A percentile compares a stretch with the other conserved stretches of the same genome.
Evolutionary conservation across 1,140 invertebrate species (phyloP).

Genomic region (Listronotus bonariensis): DNA sequence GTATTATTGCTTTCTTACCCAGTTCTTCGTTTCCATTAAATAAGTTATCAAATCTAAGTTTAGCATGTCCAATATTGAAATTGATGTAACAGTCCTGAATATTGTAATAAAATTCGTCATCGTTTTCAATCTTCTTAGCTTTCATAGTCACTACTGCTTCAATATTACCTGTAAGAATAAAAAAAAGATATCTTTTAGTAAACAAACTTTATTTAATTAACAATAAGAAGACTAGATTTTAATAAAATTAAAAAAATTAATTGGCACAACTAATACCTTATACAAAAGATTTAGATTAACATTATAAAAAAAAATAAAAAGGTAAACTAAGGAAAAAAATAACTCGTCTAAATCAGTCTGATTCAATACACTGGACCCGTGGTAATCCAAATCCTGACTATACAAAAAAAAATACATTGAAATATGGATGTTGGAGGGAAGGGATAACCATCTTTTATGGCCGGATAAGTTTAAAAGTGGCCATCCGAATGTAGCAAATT

Average conservation of each 20-base stretch:
- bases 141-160: conserved; percentile 63
- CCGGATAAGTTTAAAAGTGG: no score
- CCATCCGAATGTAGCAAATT: no score
- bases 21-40: conserved; percentile 71
- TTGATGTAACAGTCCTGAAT: conserved; percentile 67
- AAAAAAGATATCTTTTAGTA: background rate
- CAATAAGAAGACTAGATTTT: background rate
- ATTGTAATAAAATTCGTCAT: conserved; percentile 60
- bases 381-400: no score
- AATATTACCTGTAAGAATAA: conserved; percentile 63
- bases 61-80: conserved; percentile 65
- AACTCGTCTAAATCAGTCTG: no score
- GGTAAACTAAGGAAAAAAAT: no score
- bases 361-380: no score
- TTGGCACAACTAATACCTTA: no score
- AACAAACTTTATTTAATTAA: background rate
- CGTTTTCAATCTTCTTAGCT: conserved; percentile 60
- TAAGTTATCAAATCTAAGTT: conserved; percentile 68
- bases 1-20: conserved; percentile 51
- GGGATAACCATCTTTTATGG: no score
- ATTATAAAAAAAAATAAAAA: no score
- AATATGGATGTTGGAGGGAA: no score
- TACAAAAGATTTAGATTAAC: no score
- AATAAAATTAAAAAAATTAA: conserved; percentile 1
- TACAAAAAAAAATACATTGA: no score